phyloP scores from a whole-genome alignment of 2,113 vertebrate genomes.

The Vicugna pacos region DNA sequence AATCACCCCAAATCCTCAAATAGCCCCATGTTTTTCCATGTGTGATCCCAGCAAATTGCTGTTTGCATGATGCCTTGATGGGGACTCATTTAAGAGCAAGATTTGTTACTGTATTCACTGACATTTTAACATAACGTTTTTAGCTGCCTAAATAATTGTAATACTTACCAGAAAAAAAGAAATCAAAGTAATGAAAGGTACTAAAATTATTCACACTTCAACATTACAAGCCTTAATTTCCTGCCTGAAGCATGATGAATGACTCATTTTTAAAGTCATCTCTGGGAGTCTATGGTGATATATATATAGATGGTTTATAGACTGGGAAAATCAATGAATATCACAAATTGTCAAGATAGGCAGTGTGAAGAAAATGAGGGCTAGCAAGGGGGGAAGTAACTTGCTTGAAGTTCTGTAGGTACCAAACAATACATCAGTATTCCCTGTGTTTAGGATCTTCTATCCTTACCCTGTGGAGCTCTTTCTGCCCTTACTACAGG shows the following conservation, averaged over 20 bases:
- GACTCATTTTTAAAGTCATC: slow-evolving; percentile 67
- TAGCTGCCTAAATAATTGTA: slow-evolving; percentile 69
- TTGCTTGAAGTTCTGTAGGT: not conserved
- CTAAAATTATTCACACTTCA: slow-evolving; percentile 57
- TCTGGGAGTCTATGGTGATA: slow-evolving; percentile 22
- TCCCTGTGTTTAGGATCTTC: not conserved
- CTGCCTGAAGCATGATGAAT: slow-evolving; percentile 45
- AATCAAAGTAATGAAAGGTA: slow-evolving; percentile 68
- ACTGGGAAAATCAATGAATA: slow-evolving; percentile 63
- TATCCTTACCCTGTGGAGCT: not conserved
- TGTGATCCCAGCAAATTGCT: slow-evolving; percentile 58
- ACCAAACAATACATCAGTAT: not conserved
- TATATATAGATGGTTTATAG: slow-evolving; percentile 55
- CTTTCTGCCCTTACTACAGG: not conserved
- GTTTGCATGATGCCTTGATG: slow-evolving; percentile 28
- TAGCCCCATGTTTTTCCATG: slow-evolving; percentile 41
- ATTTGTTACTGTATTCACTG: slow-evolving; percentile 68
- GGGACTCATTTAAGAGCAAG: slow-evolving; percentile 52
- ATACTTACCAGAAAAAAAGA: slow-evolving; percentile 70
- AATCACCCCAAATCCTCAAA: slow-evolving; percentile 65
- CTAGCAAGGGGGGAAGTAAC: not conserved
- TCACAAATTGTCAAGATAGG: slow-evolving; percentile 50
- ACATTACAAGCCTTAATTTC: slow-evolving; percentile 64
- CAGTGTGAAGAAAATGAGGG: slow-evolving; percentile 35
- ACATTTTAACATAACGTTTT: slow-evolving; percentile 68